Evolutionary conservation across 2,888 invertebrate species (phyloP), one percentile per base, ranked within the genome.

Genomic region (Tetramorium bicarinatum): DNA sequence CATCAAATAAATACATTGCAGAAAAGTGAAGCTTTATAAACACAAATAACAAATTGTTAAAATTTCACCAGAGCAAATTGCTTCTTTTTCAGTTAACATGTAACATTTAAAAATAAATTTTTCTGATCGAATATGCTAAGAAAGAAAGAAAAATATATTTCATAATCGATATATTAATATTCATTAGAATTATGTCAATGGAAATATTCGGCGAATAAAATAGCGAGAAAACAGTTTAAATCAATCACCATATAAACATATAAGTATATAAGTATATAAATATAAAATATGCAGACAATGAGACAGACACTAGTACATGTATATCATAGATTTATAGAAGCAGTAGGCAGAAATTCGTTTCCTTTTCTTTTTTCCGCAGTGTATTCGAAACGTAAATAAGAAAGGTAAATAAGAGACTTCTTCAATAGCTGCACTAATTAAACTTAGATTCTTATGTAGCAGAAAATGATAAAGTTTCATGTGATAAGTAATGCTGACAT

Each of bases 21-120:
- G 34, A 66, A 66, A 52, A 76, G n/a, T 76, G 38, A 66, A 76
- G 52, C 9, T 15, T n/a, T n/a, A n/a, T 15, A 15, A 34, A 47
- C 21, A 44, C 18, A 74, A 59, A 56, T 25, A 71, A 38, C 3
- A 74, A 74, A 44, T n/a, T 18, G 8, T 11, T 71, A n/a, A n/a
- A 62, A 25, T 29, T 77, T 75, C 0, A 47, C 3, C 29, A 44
- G 25, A 21, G 15, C 21, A 1, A 44, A 74, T 29, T 11, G 13
- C 64, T 47, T 47, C 11, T 44, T 47, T 59, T 21, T 0, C 9
- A 44, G 0, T 56, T 15, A 25, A 0, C 13, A 15, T 1, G 21
- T 21, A 15, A 29, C 9, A 25, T 11, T 29, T 18, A 2, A 59
- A 44, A 18, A 13, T 74, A 54, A 34, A 15, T 71, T 52, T 38